Evolutionary conservation across 2,888 invertebrate genomes (phyloP).

Genomic region (Mesodorylaimus sp.): DNA sequence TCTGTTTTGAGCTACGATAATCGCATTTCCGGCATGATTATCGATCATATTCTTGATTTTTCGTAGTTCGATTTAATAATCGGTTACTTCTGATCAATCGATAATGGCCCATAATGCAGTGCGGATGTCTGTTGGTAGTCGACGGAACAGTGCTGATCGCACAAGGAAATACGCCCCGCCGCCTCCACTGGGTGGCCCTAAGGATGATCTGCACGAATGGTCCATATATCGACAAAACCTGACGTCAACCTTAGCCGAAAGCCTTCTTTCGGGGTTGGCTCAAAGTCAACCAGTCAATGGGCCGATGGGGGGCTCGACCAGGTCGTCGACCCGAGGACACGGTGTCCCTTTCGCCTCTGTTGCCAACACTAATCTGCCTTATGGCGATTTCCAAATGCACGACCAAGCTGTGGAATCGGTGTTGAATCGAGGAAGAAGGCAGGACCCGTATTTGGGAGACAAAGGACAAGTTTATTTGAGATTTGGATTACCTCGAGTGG

Average conservation of each 20-base stretch:
- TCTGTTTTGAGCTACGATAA: too few relatives aligned
- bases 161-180: slow-evolving; percentile 10
- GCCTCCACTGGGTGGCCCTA: slow-evolving; percentile 10
- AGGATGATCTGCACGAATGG: slow-evolving; percentile 81
- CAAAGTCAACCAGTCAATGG: not conserved
- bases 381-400: slow-evolving; percentile 70
- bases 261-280: slow-evolving; percentile 1
- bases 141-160: too few relatives aligned
- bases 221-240: slow-evolving; percentile 47
- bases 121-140: too few relatives aligned
- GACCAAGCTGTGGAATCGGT: slow-evolving; percentile 84
- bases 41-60: too few relatives aligned
- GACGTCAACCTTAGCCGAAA: slow-evolving; percentile 12
- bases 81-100: too few relatives aligned
- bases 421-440: slow-evolving; percentile 53
- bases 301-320: not conserved
- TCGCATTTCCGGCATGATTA: too few relatives aligned
- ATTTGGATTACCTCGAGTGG: slow-evolving; percentile 74
- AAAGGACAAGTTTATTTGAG: slow-evolving; percentile 85
- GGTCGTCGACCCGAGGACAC: not conserved
- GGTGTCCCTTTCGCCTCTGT: too few relatives aligned
- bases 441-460: slow-evolving; percentile 36
- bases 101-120: too few relatives aligned
- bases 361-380: slow-evolving; percentile 12
- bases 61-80: too few relatives aligned